A percentile compares a stretch with the other conserved stretches of the same genome.
phyloP scores from a whole-genome alignment of 2,797 vertebrate genomes.

The Falco peregrinus region DNA sequence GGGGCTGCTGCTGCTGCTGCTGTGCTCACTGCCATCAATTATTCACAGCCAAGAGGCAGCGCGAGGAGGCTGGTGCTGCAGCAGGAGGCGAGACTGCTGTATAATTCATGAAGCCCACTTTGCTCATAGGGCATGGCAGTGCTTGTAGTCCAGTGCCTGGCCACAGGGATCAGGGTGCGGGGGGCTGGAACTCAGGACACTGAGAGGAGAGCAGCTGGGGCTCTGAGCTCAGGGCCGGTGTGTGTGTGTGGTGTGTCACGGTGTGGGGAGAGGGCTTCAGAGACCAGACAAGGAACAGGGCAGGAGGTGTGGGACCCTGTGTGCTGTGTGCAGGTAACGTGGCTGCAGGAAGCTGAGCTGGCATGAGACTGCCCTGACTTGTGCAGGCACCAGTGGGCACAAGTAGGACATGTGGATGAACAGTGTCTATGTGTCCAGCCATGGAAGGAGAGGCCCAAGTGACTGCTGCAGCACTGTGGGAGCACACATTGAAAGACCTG shows the following conservation, averaged over 20 bases:
- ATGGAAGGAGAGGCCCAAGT: background rate
- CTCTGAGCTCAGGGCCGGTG: background rate
- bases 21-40: background rate
- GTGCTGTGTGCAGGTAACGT: background rate
- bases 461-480: background rate
- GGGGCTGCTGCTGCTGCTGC: background rate
- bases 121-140: background rate
- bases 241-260: too few relatives aligned
- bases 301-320: background rate
- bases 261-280: background rate
- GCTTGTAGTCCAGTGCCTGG: too few relatives aligned
- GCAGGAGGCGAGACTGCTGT: background rate
- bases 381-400: background rate
- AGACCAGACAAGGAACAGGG: background rate
- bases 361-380: background rate
- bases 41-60: background rate
- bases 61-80: background rate
- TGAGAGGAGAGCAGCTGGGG: background rate
- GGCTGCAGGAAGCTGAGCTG: background rate
- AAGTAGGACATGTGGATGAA: background rate
- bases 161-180: too few relatives aligned
- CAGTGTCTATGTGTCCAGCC: rapidly evolving
- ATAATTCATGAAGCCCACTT: background rate
- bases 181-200: background rate
- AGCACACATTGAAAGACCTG: background rate